phyloP scores from a whole-genome alignment of 2,797 vertebrate genomes.

The Xyrichtys novacula region DNA sequence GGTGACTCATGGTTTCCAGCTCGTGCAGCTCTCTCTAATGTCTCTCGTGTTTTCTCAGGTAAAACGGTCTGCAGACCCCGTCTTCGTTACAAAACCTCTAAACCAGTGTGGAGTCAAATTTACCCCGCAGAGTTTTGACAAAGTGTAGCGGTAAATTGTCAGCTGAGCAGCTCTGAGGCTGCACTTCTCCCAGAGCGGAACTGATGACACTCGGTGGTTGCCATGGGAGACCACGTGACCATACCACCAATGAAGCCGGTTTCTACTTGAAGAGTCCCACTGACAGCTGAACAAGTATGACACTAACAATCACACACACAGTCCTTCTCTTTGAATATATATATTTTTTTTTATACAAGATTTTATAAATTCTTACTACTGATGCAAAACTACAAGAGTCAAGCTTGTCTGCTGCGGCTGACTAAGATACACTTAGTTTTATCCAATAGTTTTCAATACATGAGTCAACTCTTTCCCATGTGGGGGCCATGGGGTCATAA shows the following conservation, averaged over 20 bases:
- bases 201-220: slow-evolving; percentile 83
- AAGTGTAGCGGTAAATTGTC: slow-evolving; percentile 22
- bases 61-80: neutral
- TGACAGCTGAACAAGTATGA: neutral
- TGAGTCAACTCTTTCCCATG: no score
- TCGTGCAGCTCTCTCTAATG: slow-evolving; percentile 23
- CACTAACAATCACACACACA: neutral
- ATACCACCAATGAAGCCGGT: slow-evolving; percentile 70
- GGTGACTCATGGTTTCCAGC: slow-evolving; percentile 86
- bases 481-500: no score
- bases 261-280: slow-evolving; percentile 65
- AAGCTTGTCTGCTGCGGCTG: no score
- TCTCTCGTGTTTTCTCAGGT: neutral
- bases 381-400: no score
- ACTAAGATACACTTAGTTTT: no score
- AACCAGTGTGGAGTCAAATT: neutral
- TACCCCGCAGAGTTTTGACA: neutral
- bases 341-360: no score
- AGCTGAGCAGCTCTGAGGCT: slow-evolving; percentile 36
- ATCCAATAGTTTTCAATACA: no score
- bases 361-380: no score
- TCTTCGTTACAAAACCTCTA: neutral
- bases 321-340: no score
- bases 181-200: slow-evolving; percentile 55
- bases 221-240: slow-evolving; percentile 87